Base-by-base conservation (phyloP, 1,140 invertebrate genomes). In the Hylaeus volcanicus region DNA sequence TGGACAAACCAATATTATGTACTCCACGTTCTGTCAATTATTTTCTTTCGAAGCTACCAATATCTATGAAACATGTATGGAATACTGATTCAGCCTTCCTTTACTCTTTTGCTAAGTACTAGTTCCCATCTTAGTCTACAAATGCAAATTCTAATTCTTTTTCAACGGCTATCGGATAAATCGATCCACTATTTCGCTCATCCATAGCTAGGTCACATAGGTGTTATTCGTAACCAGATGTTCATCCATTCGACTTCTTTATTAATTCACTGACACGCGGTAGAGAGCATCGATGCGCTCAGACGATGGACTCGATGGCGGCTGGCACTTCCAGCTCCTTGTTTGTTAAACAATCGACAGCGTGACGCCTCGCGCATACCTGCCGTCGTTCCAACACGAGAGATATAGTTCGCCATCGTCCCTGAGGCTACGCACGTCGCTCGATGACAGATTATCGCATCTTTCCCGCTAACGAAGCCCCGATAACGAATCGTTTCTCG, bases 341-440 rank as follows among this genome's bases (percentile, higher is more conserved):
- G 63, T 53, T 64, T 71, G 80, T 75, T 72, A 55, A 78, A 77
- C 83, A 68, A 76, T 82, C 74, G 83, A 85, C 81, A 68, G 70
- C 64, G 61, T 60, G 64, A 84, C 43, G 58, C 12, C 5, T 37
- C 11, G 61, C 45, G 53, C 48, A 43, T 58, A 79, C 77, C 41
- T 51, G 37, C 37, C 43, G 63, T 51, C 58, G 53, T 68, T 63
- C 39, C n/a, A 56, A 70, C 69, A 9, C 70, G 61, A 11, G 9
- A 80, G 73, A 68, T 73, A 56, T 39, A 26, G 77, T 45, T 48
- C 60, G 64, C 55, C 26, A 11, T 14, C 8, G 45, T 5, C 56
- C 43, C 2, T 37, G 48, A 77, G 58, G 55, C 63, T 15, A 61
- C 11, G 56, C 8, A 26, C 26, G 26, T n/a, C 60, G 72, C 37